Percentiles rank a stretch among this genome's conserved stretches.
These are phyloP conservation scores for Lathronympha strigana DNA, from an alignment of 2,888 invertebrate genomes.

Conservation along the genomic window DNA sequence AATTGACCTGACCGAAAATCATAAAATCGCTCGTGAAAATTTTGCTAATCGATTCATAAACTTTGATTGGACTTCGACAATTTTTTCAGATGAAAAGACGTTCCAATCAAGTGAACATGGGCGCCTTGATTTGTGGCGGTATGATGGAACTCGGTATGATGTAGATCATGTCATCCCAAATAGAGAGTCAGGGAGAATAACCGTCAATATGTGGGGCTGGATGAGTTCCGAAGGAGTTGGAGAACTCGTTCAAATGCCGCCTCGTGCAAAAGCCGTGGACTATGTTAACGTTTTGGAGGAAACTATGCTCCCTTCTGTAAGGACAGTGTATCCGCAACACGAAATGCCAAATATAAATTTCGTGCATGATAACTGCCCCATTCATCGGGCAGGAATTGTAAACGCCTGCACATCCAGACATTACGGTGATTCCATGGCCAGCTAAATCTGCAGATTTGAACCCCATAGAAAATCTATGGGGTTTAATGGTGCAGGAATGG, in stretches of 20 bases:
- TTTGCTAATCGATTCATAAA: conserved; percentile 6
- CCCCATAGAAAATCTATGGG: not conserved
- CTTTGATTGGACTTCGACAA: conserved; percentile 22
- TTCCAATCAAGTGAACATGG: conserved; percentile 9
- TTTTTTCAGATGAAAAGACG: conserved; percentile 14
- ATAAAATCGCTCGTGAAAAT: conserved; percentile 1
- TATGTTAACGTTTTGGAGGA: not conserved
- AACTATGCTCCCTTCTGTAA: not conserved
- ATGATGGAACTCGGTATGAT: not conserved
- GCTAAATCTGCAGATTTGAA: not conserved
- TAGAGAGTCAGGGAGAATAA: not conserved
- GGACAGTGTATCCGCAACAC: not conserved
- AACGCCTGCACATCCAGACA: not conserved
- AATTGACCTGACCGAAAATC: not conserved
- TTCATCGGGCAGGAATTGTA: not conserved
- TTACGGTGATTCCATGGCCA: not conserved
- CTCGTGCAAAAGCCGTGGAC: not conserved
- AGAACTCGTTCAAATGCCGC: not conserved
- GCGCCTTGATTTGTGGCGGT: conserved; percentile 1
- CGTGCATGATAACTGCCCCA: not conserved
- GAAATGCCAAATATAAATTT: not conserved
- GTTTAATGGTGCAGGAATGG: not conserved
- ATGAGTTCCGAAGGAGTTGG: not conserved
- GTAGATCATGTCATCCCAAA: conserved; percentile 7
- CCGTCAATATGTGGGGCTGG: not conserved